Conservation (phyloP, 2,888 invertebrate species). For the Hypomecis atomaria region DNA sequence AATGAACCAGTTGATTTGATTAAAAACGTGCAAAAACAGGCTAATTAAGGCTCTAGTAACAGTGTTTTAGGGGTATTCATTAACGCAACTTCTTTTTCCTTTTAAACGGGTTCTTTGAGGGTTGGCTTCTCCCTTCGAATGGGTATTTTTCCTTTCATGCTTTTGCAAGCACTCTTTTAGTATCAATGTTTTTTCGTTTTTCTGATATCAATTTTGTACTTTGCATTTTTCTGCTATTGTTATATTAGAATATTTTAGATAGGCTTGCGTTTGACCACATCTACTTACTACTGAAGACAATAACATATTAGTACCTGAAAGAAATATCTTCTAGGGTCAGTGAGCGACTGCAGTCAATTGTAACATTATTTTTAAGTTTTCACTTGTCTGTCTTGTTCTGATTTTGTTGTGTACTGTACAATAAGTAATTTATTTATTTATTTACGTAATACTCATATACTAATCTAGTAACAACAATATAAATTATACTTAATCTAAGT, state of each 20-base stretch:
- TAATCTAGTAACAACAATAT: no score
- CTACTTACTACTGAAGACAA: no score
- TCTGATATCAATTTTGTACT: not conserved
- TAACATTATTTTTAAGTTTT: no score
- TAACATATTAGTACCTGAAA: no score
- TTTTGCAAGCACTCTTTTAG: not conserved
- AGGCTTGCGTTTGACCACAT: no score
- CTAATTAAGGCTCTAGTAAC: slow-evolving; percentile 18
- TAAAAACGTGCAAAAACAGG: slow-evolving; percentile 11
- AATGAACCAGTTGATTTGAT: slow-evolving; percentile 15
- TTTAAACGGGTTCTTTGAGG: slow-evolving; percentile 12
- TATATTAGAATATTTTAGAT: not conserved
- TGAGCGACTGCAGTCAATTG: no score
- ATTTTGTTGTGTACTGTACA: no score
- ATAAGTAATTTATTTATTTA: no score
- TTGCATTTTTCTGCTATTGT: not conserved
- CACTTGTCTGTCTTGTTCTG: no score
- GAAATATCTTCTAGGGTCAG: no score
- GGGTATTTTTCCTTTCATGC: slow-evolving; percentile 4
- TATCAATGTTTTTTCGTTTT: not conserved
- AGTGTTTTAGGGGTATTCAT: slow-evolving; percentile 21
- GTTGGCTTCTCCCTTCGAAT: slow-evolving; percentile 1
- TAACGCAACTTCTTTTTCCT: slow-evolving; percentile 11
- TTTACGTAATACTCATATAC: no score
- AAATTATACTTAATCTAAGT: no score